Evolutionary conservation across 2,797 vertebrate genomes (phyloP).

Genomic region (Gallinago stenura): DNA sequence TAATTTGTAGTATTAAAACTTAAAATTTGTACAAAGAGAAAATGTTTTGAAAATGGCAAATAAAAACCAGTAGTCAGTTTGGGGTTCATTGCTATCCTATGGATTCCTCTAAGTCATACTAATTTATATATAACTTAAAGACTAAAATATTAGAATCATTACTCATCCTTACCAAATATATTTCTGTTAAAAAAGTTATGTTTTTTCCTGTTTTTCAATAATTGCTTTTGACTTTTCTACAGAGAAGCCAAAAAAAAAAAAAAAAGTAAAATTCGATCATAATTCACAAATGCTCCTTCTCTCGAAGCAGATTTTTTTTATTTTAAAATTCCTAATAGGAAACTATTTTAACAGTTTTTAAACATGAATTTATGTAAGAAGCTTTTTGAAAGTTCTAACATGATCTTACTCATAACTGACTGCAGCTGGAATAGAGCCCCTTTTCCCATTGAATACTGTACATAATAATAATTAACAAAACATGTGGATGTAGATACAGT

Average conservation of each 20-base stretch:
- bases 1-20: neutral
- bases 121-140: neutral
- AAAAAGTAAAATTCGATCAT: neutral
- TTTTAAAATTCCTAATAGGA: conserved; percentile 23
- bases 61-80: conserved; percentile 28
- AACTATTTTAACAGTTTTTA: neutral
- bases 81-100: neutral
- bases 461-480: conserved; percentile 49
- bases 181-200: conserved; percentile 17
- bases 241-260: neutral
- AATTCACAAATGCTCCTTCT: conserved; percentile 48
- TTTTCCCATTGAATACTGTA: neutral
- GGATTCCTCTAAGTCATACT: neutral
- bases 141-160: conserved; percentile 16
- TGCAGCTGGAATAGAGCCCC: neutral
- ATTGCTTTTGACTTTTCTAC: conserved; percentile 43
- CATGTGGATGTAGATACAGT: conserved; percentile 19
- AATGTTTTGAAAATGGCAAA: conserved; percentile 45
- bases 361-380: neutral
- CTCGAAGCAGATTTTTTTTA: conserved; percentile 28
- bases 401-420: neutral
- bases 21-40: conserved; percentile 13
- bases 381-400: conserved; percentile 16
- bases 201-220: conserved; percentile 32
- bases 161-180: neutral